These are phyloP conservation scores for Pilophorus perplexus DNA, from an alignment of 2,888 invertebrate species.

Conservation along the genomic window DNA sequence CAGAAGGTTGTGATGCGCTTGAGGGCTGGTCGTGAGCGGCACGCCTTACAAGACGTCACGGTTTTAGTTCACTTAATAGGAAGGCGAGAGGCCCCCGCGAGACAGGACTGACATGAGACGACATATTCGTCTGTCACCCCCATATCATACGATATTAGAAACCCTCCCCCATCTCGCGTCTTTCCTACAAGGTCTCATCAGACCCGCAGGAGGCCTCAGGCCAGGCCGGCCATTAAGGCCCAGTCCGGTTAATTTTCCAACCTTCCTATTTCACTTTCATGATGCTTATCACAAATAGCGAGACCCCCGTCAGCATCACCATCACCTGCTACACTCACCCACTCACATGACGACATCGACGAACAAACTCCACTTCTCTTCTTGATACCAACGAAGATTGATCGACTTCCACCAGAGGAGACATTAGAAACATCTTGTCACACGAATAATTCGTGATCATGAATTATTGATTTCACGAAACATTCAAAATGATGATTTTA, in stretches of 20 bases:
- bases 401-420: not conserved
- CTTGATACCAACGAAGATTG: not conserved
- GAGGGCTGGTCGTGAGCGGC: conserved; percentile 40
- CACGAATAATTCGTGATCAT: too few species aligned
- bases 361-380: not conserved
- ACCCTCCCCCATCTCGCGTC: not conserved
- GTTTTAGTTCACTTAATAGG: conserved; percentile 41
- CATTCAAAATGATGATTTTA: too few species aligned
- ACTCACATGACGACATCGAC: not conserved
- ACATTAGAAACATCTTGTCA: too few species aligned
- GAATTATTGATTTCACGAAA: too few species aligned
- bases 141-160: conserved; percentile 38
- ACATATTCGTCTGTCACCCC: conserved; percentile 41
- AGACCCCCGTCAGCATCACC: not conserved
- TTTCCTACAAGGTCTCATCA: not conserved
- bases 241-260: conserved; percentile 1
- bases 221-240: conserved; percentile 17
- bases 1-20: conserved; percentile 38
- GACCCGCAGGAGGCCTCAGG: not conserved
- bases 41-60: conserved; percentile 42
- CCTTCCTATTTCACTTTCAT: conserved; percentile 27
- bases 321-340: not conserved
- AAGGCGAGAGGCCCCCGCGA: conserved; percentile 17
- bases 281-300: conserved; percentile 18
- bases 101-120: conserved; percentile 33